Conservation (phyloP, 2,888 invertebrate species). For the Torymus aiolomorphi region DNA sequence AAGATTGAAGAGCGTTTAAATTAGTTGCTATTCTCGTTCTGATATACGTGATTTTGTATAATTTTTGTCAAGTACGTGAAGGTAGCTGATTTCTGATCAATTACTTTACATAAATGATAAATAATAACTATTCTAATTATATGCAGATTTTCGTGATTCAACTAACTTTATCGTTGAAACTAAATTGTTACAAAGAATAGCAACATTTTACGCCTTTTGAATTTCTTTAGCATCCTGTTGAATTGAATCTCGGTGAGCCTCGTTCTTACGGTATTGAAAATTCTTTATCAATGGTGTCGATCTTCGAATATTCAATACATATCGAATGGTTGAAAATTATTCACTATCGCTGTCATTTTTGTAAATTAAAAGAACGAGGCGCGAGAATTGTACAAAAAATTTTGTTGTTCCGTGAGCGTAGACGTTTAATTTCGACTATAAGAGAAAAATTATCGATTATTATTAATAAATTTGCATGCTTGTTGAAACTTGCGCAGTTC, state of each 20-base stretch:
- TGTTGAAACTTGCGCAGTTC: constrained; percentile 54
- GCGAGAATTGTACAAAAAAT: constrained; percentile 32
- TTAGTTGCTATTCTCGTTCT: too few species aligned
- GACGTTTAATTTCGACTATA: constrained; percentile 11
- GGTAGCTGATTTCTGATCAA: too few species aligned
- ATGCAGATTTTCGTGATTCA: too few species aligned
- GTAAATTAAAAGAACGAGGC: not conserved
- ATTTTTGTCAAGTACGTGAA: not conserved
- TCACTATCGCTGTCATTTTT: not conserved
- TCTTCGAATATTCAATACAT: constrained; percentile 25
- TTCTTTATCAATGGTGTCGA: constrained; percentile 23
- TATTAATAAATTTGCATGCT: constrained; percentile 52
- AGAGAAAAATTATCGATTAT: constrained; percentile 39
- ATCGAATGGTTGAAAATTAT: not conserved
- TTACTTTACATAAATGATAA: too few species aligned
- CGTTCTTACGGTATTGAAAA: constrained; percentile 13
- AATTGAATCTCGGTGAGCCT: not conserved
- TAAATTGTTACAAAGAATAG: too few species aligned
- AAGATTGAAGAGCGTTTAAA: too few species aligned
- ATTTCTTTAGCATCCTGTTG: too few species aligned
- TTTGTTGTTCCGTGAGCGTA: constrained; percentile 32
- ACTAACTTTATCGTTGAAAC: too few species aligned
- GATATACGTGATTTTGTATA: not conserved
- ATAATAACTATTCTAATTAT: too few species aligned
- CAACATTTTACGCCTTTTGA: too few species aligned